Evolutionary conservation across 1,140 invertebrate genomes (phyloP), one percentile per base, ranked within the genome.

Genomic region (Drosophila insularis): DNA sequence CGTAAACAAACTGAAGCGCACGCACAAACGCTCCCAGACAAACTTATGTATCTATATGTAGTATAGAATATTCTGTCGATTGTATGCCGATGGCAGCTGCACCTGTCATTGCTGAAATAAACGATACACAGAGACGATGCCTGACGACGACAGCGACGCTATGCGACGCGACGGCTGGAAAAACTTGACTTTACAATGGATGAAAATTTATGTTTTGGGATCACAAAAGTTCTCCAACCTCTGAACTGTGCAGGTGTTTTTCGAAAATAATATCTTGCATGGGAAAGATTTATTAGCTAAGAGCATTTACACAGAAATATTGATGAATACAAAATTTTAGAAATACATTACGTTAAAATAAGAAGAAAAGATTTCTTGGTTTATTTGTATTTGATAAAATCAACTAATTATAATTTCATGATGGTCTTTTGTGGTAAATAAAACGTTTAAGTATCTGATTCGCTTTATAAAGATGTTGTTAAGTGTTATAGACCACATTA

Each of bases 31-130:
- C 43, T 50, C 19, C 43, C 43, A 58, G 56, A 63, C 59, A 59
- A 67, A 78, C 71, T 69, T 71, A 27, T 27, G 27, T 27, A 27
- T 27, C 4, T 27, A 5, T 27, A 27, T 5, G 75, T 72, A 71
- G 58, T 68, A 63, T 55, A 63, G 43, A 50, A 50, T 50, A 50
- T 50, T 50, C 43, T 56, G 62, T 64, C 56, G 66, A 77, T 67
- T 85, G 69, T 81, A 72, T 74, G 67, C 37, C 68, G 70, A 58
- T 68, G 82, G 66, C 82, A 86, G 82, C 82, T 86, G 82, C 82
- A 86, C 82, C 82, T 86, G 82, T 86, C 82, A 86, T 76, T 87
- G 82, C 75, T 78, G 40, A 81, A 73, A 75, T 70, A 81, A 87
- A 81, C 78, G 82, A 86, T 86, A 85, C 78, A 81, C 82, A 81